phyloP scores from a whole-genome alignment of 2,113 vertebrate genomes.

The Trochalopteron elliotii region DNA sequence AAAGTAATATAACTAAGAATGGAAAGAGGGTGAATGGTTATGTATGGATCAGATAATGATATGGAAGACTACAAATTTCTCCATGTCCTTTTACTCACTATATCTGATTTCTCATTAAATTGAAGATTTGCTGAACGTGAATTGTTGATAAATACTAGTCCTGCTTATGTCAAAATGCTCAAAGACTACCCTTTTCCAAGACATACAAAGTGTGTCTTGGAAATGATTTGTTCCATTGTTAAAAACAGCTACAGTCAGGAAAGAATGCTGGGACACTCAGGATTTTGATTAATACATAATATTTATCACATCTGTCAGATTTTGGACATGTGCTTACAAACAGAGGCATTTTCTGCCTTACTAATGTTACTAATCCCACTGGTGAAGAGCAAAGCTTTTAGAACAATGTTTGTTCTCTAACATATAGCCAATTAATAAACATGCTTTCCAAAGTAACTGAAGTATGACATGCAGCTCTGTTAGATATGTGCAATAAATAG shows the following conservation, averaged over 20 bases:
- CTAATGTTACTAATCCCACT: not conserved
- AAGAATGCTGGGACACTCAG: not conserved
- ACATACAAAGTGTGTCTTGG: not conserved
- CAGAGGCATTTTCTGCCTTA: not conserved
- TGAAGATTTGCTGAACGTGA: not conserved
- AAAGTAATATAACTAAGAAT: not conserved
- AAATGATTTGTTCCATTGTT: not conserved
- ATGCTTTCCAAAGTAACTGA: not conserved
- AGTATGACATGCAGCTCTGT: not conserved
- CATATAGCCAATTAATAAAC: not conserved
- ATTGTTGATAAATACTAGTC: not conserved
- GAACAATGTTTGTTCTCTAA: not conserved
- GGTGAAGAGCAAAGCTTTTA: not conserved
- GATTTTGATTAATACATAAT: not conserved
- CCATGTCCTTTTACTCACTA: not conserved
- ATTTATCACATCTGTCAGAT: not conserved
- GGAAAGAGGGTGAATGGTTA: not conserved
- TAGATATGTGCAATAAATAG: not conserved
- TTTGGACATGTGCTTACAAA: not conserved
- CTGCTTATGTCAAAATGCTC: not conserved
- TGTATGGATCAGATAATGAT: not conserved
- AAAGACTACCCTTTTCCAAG: not conserved
- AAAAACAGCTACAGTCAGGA: not conserved
- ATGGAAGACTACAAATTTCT: not conserved
- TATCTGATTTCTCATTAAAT: not conserved